Base-by-base conservation (phyloP, 2,797 vertebrate species). In the Scolopax rusticola region DNA sequence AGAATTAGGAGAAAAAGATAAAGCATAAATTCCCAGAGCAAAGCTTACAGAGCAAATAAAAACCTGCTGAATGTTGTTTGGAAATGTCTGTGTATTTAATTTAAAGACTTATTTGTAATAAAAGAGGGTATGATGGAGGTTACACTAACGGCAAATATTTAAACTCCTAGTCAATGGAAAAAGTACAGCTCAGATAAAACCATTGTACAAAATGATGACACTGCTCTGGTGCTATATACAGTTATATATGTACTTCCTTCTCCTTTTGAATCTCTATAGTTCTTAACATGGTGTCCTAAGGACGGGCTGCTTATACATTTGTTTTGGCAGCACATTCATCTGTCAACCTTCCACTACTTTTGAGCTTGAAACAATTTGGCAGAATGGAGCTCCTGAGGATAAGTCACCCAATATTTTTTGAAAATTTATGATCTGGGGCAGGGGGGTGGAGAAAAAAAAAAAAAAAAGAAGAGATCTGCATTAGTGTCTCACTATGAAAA, bases 141-240 rank as follows among this genome's bases (percentile, higher is more conserved):
- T 84, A 86, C 43, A 28, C 16, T 81, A 65, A 47, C 41, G 17
- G 41, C 36, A 91, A 92, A 84, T 95, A 92, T 75, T 95, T 93
- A 47, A 97, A 76, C 32, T 76, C 12, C 25, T 65, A 59, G 16
- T 24, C 80, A 87, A 53, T 74, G 28, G 20, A 60, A 76, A 61
- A 84, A 16, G 0, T 1, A 1, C 45, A 79, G 17, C 27, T 57
- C 64, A 85, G 48, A 88, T 74, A 47, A 90, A 84, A 75, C 8
- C 24, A 14, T 54, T 54, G 45, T 87, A 54, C 40, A 78, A 13
- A 32, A 57, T 11, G 24, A 63, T 20, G 45, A 56, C 9, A 16
- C 18, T 50, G 24, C 51, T 82, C 28, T 47, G 51, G 53, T 79
- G 32, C 9, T 45, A 27, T 45, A 27, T 28, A 43, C 13, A 56